Base-by-base conservation (phyloP, 2,888 invertebrate genomes). In the Rotaria magnacalcarata region DNA sequence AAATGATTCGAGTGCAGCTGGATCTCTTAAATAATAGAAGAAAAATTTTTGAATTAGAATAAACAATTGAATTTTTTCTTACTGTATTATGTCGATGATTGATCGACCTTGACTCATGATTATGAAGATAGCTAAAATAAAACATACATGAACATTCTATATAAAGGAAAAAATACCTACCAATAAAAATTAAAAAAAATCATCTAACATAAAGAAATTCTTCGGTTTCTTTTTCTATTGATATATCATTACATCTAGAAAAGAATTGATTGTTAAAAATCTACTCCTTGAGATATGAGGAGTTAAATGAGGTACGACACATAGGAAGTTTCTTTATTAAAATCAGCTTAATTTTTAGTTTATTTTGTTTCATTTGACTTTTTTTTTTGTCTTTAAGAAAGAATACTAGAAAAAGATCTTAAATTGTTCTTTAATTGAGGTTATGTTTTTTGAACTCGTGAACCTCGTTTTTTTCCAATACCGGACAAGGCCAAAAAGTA, bases 61-160 rank as follows among this genome's bases (percentile, higher is more conserved):
- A 14, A 8, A 50, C 4, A 14, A 50, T 50, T 34, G 34, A 34
- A 34, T 1, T 34, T 34, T 34, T 11, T 50, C 14, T 80, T 80
- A 80, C 80, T 80, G 43, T n/a, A 80, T 80, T 11, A 80, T 80
- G 80, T 80, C 80, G 43, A 80, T 80, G n/a, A 80, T 80, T 47
- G 80, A 80, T 80, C 80, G 43, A 47, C 43, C 80, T 80, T 80
- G 47, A 47, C 80, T 80, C 80, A 80, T 80, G n/a, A 47, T 80
- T 80, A 19, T 67, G 27, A 14, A 67, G 34, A 27, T 19, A 34
- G 67, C 67, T 67, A 67, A 67, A 67, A 41, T 10, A 67, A 1
- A 67, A 34, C 19, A 34, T 6, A 34, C 14, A 52, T 11, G 14
- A 54, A 56, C 5, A 56, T 52, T 52, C 11, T 14, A 11, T 52